Evolutionary conservation across 2,888 invertebrate genomes (phyloP), one percentile per base, ranked within the genome.

Genomic region (Lottia gigantea): DNA sequence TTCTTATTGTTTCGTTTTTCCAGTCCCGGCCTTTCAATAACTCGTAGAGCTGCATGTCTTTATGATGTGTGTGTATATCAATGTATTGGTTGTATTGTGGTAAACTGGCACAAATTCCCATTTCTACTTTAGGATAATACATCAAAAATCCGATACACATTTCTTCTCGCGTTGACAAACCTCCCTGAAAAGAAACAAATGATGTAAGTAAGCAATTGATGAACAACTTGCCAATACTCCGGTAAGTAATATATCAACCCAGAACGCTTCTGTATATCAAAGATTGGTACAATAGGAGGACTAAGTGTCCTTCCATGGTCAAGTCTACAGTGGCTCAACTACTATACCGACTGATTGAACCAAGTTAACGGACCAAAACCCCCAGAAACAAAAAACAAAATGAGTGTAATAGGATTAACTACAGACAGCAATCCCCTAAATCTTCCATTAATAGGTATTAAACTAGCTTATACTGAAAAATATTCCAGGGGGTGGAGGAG

Each of bases 131-230:
- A 0, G 83, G 83, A 46, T 82, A 83, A 70, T 82, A 81, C 67
- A 80, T 75, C 15, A 77, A 64, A 66, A 80, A 82, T 0, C 77
- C 74, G 2, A 82, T 62, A 72, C 84, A 84, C 84, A 82, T 83
- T 67, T 84, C 84, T 8, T 82, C 76, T 15, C 62, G 19, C 1
- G 83, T 83, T 1, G 76, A 75, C 8, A 78, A 64, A 6, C 83
- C 84, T 25, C 84, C 84, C 83, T 83, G 67, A 2, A 78, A 65
- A 46, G 31, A 6, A 2, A 31, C 6, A 31, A 31, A n/a, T n/a
- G n/a, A 2, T 31, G 31, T 26, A 45, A 46, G 11, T 12, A 16
- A 26, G 31, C 7, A 67, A 11, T n/a, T 25, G n/a, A 0, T 15
- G 7, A 40, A 64, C 3, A 6, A 7, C 14, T 14, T 6, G 6